Evolutionary conservation across 2,797 vertebrate genomes (phyloP), one percentile per base, ranked within the genome.

Genomic region (Avahi laniger): DNA sequence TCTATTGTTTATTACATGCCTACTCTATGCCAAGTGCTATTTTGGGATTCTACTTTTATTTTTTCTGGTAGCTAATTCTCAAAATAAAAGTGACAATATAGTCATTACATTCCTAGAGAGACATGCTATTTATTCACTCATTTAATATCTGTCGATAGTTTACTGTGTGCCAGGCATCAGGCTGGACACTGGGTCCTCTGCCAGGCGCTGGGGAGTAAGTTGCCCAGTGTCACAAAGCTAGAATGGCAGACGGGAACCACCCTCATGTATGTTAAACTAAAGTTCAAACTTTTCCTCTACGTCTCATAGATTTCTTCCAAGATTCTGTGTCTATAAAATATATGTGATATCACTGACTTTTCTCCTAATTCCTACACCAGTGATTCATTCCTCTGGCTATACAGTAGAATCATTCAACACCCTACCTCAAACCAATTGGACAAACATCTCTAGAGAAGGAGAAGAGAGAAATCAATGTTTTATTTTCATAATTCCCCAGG

Each of bases 11-110:
- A 86, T 65, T 52, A 5, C 30, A 52, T 85, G 73, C 12, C 69
- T 95, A 30, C 14, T 81, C 8, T 92, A 48, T 95, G 28, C 43
- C 91, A 94, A 78, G 38, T 10, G 59, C 41, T 70, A 30, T 76
- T 78, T 81, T 5, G 70, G 48, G 59, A 57, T 50, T 72, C 52
- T 46, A 20, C 17, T 7, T 83, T 83, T 73, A 65, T 46, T 75
- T 28, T 84, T 50, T 72, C 61, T 96, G 50, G 43, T 54, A 85
- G 59, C 67, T 78, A 85, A 81, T 82, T 97, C 41, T 91, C 35
- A 81, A 90, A 33, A 59, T 79, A 89, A 52, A 59, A 54, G 24
- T 80, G 61, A 59, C 7, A 35, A 35, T 54, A 9, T 46, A 54
- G 61, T 70, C 35, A 81, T 81, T 48, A n/a, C 52, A 67, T 46